Evolutionary conservation across 2,888 invertebrate species (phyloP), one percentile per base, ranked within the genome.

Genomic region (Venusia cambrica): DNA sequence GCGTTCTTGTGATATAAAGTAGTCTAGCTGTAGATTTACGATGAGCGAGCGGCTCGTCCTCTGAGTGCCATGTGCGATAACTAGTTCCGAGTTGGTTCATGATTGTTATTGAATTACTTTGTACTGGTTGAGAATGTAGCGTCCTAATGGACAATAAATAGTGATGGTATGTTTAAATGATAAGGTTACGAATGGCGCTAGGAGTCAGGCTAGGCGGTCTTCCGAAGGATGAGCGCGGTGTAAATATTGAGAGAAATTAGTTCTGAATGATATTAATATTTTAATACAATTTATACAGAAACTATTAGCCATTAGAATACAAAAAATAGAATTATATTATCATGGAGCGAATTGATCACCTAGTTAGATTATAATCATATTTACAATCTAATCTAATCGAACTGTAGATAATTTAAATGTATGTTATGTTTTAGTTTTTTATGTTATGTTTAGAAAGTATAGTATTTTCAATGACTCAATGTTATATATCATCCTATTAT

Each of bases 1-100:
- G 75, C 75, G 73, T 76, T 73, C 70, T 81, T 85, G 87, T 85
- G 85, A 87, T 85, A 85, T 79, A 72, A 67, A 69, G 59, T 81
- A 85, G 79, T 70, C 50, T 83, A 83, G 76, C 51, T 60, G 64
- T 85, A 85, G 73, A 61, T 64, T 39, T 51, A 50, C 59, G 57
- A 71, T 76, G 78, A 78, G 78, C 64, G 59, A 52, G 57, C 57
- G 49, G 66, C 79, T 83, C 79, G 74, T 74, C 63, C 47, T 62
- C 66, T 54, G 72, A 78, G 84, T 84, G 85, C 83, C 84, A 83
- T 83, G 74, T 75, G 71, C 62, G 67, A 62, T 64, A 71, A 71
- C 66, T 62, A 74, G 51, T 58, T 73, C 66, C 69, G 63, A 64
- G 63, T n/a, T n/a, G n/a, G n/a, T 65, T 38, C 18, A 57, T 66